Evolutionary conservation across 2,797 vertebrate genomes (phyloP), one percentile per base, ranked within the genome.

Genomic region (Scolopax rusticola): DNA sequence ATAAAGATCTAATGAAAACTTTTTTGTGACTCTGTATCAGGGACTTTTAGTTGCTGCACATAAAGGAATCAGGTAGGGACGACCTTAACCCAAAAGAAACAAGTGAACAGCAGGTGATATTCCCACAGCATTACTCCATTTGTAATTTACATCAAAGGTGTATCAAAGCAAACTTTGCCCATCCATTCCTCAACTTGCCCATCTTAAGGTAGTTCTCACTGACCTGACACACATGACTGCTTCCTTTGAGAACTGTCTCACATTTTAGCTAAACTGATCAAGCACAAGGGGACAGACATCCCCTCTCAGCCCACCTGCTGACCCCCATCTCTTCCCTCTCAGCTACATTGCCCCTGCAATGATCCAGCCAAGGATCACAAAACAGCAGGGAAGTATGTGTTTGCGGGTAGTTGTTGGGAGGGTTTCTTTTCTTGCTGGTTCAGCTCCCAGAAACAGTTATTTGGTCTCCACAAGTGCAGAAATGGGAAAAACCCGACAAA

Each of bases 321-420:
- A 4, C 9, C 20, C 24, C 25, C 9, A 12, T 3, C n/a, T 63
- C 48, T 63, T 56, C 33, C 54, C 38, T 80, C 0, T 0, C 8
- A 60, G 4, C 3, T 14, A 1, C 0, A 1, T 12, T 56, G n/a
- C 24, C 21, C 23, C 32, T 3, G 3, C 12, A 13, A 0, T 6
- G 15, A 80, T 53, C 15, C 78, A 53, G 15, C 6, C 0, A 1
- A 68, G 57, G 7, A n/a, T 38, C 16, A 28, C 61, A 75, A 57
- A 33, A 10, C 8, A 63, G 17, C 5, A 54, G 11, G 7, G 30
- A 83, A 77, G 11, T 11, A 43, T 13, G 3, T 40, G 15, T 14
- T 80, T 69, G 48, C 21, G 61, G 11, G 15, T 70, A 6, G 5
- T 51, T 63, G 9, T 11, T 83, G 30, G 13, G 8, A 71, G 38